A percentile compares a stretch with the other conserved stretches of the same genome.
Evolutionary conservation across 2,113 vertebrate species (phyloP).

Genomic region (Campylomormyrus numenius): DNA sequence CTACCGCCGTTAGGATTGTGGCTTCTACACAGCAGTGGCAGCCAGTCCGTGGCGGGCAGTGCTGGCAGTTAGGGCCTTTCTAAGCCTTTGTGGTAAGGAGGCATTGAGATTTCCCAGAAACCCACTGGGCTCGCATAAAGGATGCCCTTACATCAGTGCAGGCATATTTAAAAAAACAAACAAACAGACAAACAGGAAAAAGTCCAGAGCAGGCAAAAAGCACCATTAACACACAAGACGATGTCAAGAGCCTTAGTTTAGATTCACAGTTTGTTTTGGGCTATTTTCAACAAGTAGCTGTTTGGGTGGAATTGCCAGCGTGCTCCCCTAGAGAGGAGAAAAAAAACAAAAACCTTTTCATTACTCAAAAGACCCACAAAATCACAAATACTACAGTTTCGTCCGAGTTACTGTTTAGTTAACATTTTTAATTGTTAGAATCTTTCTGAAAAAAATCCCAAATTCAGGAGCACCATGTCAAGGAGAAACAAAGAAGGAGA

Average conservation of each 20-base stretch:
- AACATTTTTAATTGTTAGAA: not conserved
- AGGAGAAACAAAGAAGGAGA: not conserved
- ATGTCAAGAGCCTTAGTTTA: not conserved
- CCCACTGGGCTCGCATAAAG: not conserved
- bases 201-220: not conserved
- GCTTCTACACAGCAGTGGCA: not conserved
- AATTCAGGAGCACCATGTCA: not conserved
- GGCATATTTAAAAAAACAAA: constrained; percentile 7
- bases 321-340: not conserved
- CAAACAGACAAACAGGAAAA: constrained; percentile 9
- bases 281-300: not conserved
- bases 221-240: not conserved
- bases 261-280: not conserved
- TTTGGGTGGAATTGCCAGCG: not conserved
- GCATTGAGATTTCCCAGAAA: constrained; percentile 14
- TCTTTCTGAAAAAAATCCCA: not conserved
- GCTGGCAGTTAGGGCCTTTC: not conserved
- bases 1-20: too few species aligned
- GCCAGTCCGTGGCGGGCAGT: not conserved
- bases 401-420: not conserved
- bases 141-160: not conserved
- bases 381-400: not conserved
- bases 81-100: not conserved
- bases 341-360: not conserved
- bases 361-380: not conserved